These are phyloP conservation scores for Holacanthella duospinosa DNA, from an alignment of 2,888 invertebrate species.

Conservation along the genomic window DNA sequence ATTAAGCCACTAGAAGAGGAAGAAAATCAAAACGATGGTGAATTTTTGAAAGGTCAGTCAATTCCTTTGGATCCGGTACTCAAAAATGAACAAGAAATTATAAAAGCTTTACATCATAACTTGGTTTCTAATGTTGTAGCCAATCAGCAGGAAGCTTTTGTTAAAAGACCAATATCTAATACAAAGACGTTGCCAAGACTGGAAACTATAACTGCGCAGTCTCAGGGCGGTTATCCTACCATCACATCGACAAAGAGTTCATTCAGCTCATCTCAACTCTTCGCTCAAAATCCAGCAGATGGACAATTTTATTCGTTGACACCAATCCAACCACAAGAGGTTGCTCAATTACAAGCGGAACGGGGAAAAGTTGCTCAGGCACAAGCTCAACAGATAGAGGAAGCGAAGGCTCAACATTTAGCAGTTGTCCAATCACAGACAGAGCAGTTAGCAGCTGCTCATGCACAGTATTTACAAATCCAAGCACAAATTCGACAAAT, in stretches of 20 bases:
- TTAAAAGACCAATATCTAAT: background rate
- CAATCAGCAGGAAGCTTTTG: background rate
- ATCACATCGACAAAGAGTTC: background rate
- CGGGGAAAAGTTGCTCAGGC: background rate
- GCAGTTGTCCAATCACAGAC: background rate
- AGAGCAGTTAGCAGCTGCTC: background rate
- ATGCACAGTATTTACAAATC: background rate
- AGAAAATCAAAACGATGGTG: no score
- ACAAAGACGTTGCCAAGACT: background rate
- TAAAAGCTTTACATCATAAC: background rate
- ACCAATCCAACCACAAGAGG: background rate
- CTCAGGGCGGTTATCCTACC: background rate
- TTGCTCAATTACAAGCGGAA: background rate
- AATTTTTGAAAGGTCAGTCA: no score
- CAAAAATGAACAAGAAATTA: no score
- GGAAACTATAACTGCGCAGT: background rate
- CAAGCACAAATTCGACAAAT: background rate
- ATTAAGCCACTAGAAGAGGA: no score
- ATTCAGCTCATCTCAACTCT: background rate
- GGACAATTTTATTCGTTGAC: background rate
- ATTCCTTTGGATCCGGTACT: no score
- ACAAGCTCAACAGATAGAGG: background rate
- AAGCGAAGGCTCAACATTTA: background rate
- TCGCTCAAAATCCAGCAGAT: background rate
- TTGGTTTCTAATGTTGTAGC: background rate